Evolutionary conservation across 1,140 invertebrate genomes (phyloP).

Genomic region (Camponotus pennsylvanicus): DNA sequence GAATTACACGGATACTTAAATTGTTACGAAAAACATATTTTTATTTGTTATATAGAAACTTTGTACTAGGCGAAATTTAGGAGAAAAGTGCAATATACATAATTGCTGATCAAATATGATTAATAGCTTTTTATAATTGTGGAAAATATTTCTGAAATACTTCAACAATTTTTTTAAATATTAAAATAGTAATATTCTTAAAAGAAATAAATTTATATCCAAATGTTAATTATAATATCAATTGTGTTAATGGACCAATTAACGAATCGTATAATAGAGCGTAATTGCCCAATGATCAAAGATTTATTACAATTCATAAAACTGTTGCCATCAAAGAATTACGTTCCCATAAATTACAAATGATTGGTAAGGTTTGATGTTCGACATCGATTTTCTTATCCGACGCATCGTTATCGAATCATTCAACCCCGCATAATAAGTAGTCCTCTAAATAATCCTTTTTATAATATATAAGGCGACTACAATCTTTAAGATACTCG

Average conservation of each 20-base stretch:
- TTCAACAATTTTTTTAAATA: too few species aligned
- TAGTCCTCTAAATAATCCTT: constrained; percentile 4
- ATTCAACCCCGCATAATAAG: neutral
- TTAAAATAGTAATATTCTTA: too few species aligned
- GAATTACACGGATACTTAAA: too few species aligned
- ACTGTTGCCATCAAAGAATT: neutral
- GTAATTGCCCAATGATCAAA: constrained; percentile 33
- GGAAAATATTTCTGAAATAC: too few species aligned
- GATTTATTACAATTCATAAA: constrained; percentile 45
- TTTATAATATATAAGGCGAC: constrained; percentile 29
- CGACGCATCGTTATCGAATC: constrained; percentile 15
- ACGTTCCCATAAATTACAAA: constrained; percentile 14
- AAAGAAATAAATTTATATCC: too few species aligned
- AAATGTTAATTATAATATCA: too few species aligned
- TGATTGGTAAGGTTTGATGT: neutral
- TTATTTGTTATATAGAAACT: too few species aligned
- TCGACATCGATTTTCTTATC: constrained; percentile 10
- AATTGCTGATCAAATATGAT: too few species aligned
- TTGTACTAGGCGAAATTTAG: too few species aligned
- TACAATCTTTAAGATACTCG: neutral
- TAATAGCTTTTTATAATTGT: too few species aligned
- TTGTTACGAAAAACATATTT: neutral
- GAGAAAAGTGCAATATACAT: too few species aligned
- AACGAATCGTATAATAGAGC: neutral
- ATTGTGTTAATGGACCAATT: neutral